These are phyloP conservation scores for Leptopilina myrica DNA, from an alignment of 2,888 invertebrate genomes.

Conservation along the genomic window DNA sequence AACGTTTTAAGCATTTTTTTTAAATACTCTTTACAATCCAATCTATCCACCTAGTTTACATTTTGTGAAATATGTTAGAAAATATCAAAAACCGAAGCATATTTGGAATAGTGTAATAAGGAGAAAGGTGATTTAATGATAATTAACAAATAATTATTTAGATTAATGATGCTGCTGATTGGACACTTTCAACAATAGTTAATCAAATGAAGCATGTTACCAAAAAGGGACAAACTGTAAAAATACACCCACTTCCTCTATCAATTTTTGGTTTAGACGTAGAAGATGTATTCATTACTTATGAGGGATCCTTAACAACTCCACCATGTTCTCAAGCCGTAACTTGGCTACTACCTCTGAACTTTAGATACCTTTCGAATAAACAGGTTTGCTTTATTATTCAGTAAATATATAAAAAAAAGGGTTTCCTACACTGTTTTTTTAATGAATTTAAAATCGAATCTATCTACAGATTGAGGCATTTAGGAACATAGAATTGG, in stretches of 20 bases:
- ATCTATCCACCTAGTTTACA: no score
- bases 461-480: not conserved
- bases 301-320: slow-evolving; percentile 9
- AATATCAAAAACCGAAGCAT: no score
- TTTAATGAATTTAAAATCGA: not conserved
- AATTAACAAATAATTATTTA: not conserved
- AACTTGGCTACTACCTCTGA: not conserved
- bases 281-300: not conserved
- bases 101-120: not conserved
- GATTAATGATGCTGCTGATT: not conserved
- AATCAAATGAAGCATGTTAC: not conserved
- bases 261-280: not conserved
- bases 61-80: no score
- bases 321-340: slow-evolving; percentile 12
- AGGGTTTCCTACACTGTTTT: not conserved
- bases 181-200: not conserved
- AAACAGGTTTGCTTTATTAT: slow-evolving; percentile 1
- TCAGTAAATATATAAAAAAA: not conserved
- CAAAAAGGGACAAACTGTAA: not conserved
- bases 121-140: not conserved
- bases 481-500: not conserved
- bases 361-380: not conserved
- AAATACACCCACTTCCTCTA: slow-evolving; percentile 6
- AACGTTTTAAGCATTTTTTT: no score
- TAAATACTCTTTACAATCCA: not conserved